Conservation (phyloP, 2,888 invertebrate genomes). For the Morpho helenor region DNA sequence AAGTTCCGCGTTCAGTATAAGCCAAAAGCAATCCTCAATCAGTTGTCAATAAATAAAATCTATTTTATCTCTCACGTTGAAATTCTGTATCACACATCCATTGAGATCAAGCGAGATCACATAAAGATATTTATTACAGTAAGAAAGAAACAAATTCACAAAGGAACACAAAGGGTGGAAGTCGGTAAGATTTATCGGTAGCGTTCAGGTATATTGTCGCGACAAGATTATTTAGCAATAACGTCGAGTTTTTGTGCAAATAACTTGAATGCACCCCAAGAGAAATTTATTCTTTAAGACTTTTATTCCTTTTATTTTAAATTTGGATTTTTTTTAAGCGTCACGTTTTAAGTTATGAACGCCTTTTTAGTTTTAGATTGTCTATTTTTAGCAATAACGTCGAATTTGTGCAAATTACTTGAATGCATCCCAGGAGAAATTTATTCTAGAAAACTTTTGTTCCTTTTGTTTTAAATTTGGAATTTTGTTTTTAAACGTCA, state of each 20-base stretch:
- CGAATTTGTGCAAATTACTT: not conserved
- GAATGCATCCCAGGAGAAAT: not conserved
- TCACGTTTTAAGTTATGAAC: no score
- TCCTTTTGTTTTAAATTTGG: not conserved
- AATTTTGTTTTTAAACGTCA: no score
- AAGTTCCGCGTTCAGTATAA: no score
- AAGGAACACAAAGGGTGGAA: conserved; percentile 1
- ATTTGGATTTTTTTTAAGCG: not conserved
- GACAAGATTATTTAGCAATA: conserved; percentile 4
- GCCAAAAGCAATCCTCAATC: no score
- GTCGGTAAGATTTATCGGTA: not conserved
- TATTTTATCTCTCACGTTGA: no score
- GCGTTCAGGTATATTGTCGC: not conserved
- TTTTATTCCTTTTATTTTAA: not conserved
- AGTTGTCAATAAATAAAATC: no score
- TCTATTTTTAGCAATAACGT: not conserved
- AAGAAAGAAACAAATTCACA: no score
- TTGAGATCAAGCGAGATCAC: no score
- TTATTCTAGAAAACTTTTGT: no score
- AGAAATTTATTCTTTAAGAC: not conserved
- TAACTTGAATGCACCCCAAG: not conserved
- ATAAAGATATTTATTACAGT: no score
- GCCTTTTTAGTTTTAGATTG: no score
- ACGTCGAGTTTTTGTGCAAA: conserved; percentile 1
- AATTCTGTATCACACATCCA: no score